phyloP scores from a whole-genome alignment of 2,888 invertebrate genomes.

The Mystacides longicornis region DNA sequence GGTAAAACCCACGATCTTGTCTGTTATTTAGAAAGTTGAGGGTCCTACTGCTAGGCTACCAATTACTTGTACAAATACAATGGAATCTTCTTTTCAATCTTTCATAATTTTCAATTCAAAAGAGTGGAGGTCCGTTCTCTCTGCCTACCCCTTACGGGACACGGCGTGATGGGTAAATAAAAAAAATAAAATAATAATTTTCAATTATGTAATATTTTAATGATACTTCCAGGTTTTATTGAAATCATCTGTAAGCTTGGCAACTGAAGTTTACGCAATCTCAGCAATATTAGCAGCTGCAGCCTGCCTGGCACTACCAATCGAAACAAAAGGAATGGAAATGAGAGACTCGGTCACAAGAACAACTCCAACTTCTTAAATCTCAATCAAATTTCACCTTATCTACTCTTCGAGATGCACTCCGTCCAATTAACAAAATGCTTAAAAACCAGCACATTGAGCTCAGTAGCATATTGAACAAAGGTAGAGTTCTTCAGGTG shows the following conservation, averaged over 20 bases:
- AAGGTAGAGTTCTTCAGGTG: too few relatives aligned
- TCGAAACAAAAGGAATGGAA: conserved; percentile 75
- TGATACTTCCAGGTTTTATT: conserved; percentile 60
- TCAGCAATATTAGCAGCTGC: conserved; percentile 68
- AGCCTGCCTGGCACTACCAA: conserved; percentile 73
- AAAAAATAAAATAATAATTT: background rate
- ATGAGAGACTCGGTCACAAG: conserved; percentile 48
- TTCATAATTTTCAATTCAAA: too few relatives aligned
- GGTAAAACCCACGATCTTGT: too few relatives aligned
- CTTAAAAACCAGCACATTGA: too few relatives aligned
- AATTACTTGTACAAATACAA: too few relatives aligned
- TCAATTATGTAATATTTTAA: background rate
- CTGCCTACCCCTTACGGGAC: too few relatives aligned
- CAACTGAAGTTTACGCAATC: conserved; percentile 69
- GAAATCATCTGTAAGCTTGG: conserved; percentile 63
- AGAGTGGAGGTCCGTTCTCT: background rate
- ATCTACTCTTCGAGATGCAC: background rate
- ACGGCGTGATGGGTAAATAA: too few relatives aligned
- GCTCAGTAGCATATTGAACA: too few relatives aligned
- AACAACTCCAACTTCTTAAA: conserved; percentile 22
- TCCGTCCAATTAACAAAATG: background rate
- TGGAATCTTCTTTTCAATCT: too few relatives aligned
- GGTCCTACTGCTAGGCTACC: too few relatives aligned
- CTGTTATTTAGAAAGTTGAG: too few relatives aligned
- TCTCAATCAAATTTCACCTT: background rate